These are phyloP conservation scores for Hemaris fuciformis DNA, from an alignment of 2,888 invertebrate species.

Conservation along the genomic window DNA sequence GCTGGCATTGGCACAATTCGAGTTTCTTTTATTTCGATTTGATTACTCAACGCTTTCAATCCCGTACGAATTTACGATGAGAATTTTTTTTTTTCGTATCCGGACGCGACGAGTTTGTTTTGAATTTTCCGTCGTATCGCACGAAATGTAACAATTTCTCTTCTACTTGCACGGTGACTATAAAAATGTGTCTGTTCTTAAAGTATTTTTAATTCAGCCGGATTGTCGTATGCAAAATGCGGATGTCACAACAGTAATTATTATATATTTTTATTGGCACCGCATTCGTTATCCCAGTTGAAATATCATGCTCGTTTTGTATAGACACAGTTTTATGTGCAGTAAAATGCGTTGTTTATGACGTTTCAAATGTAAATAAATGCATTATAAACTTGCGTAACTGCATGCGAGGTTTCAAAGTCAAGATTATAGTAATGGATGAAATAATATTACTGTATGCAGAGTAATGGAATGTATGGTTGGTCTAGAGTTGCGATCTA, in stretches of 20 bases:
- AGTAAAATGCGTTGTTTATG: not conserved
- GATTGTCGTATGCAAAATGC: not conserved
- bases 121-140: not conserved
- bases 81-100: not conserved
- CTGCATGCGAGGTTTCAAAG: not conserved
- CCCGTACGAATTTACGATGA: not conserved
- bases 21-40: not conserved
- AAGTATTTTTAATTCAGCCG: not conserved
- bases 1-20: not conserved
- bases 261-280: not conserved
- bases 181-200: not conserved
- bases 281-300: not conserved
- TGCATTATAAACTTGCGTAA: not conserved
- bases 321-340: not conserved
- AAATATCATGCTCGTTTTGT: not conserved
- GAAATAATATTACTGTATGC: too few species aligned
- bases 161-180: not conserved
- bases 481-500: too few species aligned
- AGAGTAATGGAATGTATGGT: too few species aligned
- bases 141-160: too few species aligned
- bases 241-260: not conserved
- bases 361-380: not conserved
- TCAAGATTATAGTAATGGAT: not conserved
- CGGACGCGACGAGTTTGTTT: not conserved
- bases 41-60: not conserved